phyloP scores from a whole-genome alignment of 2,797 vertebrate genomes.

The Sebastes trivittatus region DNA sequence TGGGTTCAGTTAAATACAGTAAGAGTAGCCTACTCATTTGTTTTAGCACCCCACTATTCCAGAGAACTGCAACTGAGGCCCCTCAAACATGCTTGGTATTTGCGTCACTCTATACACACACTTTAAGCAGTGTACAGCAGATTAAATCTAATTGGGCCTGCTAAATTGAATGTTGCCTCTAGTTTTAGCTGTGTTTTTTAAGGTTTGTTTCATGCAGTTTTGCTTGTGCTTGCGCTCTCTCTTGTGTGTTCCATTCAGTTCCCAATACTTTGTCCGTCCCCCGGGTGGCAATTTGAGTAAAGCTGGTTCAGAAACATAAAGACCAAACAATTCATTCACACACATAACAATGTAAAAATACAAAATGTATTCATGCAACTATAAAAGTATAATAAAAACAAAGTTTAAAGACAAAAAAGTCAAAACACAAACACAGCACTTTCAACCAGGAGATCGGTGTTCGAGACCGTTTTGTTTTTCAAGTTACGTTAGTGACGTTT shows the following conservation, averaged over 20 bases:
- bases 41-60: not conserved
- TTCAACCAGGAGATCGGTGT: not conserved
- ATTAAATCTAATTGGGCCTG: not conserved
- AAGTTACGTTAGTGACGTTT: too few relatives aligned
- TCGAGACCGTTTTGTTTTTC: not conserved
- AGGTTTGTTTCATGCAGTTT: not conserved
- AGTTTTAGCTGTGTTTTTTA: not conserved
- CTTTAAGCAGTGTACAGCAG: not conserved
- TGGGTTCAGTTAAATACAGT: not conserved
- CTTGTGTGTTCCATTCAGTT: conserved; percentile 9
- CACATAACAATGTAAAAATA: not conserved
- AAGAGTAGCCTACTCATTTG: not conserved
- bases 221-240: not conserved
- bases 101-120: not conserved
- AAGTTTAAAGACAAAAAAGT: not conserved
- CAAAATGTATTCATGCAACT: not conserved
- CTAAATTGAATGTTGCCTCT: not conserved
- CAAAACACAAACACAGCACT: not conserved
- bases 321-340: not conserved
- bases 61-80: not conserved
- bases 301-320: conserved; percentile 7
- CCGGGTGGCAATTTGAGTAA: conserved; percentile 29
- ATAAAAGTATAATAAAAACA: conserved; percentile 14
- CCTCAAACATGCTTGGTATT: not conserved
- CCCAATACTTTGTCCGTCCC: conserved; percentile 2